These are phyloP conservation scores for Lepilemur septentrionalis DNA, from an alignment of 2,797 vertebrate genomes.

Conservation along the genomic window DNA sequence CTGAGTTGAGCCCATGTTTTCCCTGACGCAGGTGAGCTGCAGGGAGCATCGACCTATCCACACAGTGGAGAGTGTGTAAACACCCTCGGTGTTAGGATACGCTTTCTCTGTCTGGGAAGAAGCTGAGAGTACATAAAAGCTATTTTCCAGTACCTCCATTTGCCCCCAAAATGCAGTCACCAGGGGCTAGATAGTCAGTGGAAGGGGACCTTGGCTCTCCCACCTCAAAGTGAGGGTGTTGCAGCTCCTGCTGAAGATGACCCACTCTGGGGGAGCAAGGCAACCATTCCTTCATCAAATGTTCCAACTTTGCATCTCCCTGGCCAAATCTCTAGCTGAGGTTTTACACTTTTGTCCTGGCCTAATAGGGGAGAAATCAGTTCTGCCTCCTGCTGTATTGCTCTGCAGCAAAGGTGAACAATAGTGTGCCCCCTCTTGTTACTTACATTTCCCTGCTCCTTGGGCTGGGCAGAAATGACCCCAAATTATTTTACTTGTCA, in stretches of 20 bases:
- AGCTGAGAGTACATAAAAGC: not conserved
- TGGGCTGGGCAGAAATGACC: not conserved
- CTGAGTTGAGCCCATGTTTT: not conserved
- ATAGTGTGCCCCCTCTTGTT: too few species aligned
- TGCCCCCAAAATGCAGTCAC: not conserved
- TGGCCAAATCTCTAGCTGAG: not conserved
- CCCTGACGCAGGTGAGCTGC: not conserved
- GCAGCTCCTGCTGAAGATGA: not conserved
- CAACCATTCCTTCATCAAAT: not conserved
- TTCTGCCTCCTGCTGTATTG: not conserved
- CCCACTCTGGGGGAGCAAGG: not conserved
- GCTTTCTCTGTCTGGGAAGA: not conserved
- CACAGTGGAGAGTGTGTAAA: not conserved
- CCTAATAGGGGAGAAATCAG: not conserved
- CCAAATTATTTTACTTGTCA: not conserved
- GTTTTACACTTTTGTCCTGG: not conserved
- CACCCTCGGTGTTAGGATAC: accelerated
- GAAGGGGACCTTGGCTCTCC: not conserved
- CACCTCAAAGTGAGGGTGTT: not conserved
- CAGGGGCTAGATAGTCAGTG: not conserved
- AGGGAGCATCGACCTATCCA: not conserved
- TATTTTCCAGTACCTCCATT: not conserved
- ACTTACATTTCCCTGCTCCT: not conserved
- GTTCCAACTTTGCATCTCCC: not conserved
- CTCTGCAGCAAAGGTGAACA: not conserved